Evolutionary conservation across 2,113 vertebrate genomes (phyloP).

Genomic region (Naja naja): DNA sequence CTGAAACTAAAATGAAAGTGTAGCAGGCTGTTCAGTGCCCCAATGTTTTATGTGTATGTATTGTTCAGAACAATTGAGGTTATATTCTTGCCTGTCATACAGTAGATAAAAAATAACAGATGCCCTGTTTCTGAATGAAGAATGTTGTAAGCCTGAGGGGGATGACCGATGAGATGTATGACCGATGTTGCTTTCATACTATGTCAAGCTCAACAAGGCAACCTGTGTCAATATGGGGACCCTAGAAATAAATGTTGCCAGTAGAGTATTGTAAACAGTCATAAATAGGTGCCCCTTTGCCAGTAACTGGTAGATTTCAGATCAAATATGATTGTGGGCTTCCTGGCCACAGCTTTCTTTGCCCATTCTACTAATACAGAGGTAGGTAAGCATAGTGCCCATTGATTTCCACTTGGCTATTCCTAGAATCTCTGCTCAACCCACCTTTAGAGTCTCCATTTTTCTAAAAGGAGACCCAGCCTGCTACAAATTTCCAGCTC

Average conservation of each 20-base stretch:
- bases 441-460: not conserved
- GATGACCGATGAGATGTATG: not conserved
- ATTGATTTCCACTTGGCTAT: not conserved
- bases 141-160: constrained; percentile 6
- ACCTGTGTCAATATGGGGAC: not conserved
- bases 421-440: not conserved
- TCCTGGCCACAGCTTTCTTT: not conserved
- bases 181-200: constrained; percentile 3
- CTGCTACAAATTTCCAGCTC: not conserved
- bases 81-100: not conserved
- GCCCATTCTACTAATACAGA: not conserved
- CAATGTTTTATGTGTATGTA: not conserved
- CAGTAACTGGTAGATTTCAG: not conserved
- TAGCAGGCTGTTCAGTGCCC: constrained; percentile 20
- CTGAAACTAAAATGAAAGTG: constrained; percentile 43
- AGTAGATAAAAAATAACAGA: not conserved
- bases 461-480: not conserved
- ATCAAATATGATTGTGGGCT: not conserved
- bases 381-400: not conserved
- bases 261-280: too few species aligned
- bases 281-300: not conserved
- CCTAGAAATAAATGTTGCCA: constrained; percentile 17
- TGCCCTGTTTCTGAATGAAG: not conserved
- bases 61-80: not conserved
- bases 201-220: constrained; percentile 1